Percentiles rank a stretch among this genome's conserved stretches.
Conservation (phyloP, 2,888 invertebrate genomes). For the Abrostola tripartita region DNA sequence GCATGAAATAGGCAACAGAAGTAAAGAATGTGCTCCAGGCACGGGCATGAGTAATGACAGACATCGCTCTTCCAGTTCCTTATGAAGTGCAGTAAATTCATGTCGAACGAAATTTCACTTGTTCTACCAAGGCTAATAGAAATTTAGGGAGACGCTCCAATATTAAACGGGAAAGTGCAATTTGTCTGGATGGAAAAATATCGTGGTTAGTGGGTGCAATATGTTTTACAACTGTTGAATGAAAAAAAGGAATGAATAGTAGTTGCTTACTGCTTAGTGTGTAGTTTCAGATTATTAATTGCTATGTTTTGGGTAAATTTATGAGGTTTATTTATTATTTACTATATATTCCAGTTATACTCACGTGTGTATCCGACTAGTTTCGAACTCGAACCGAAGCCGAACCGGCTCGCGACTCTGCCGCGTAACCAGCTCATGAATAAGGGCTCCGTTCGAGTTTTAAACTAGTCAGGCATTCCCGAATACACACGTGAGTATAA, state of each 20-base stretch:
- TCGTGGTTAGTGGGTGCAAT: slow-evolving; percentile 6
- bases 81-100: slow-evolving; percentile 82
- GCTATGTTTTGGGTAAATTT: background rate
- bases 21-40: slow-evolving; percentile 75
- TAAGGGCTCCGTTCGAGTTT: too few species aligned
- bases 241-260: slow-evolving; percentile 5
- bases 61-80: slow-evolving; percentile 77
- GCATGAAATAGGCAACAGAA: slow-evolving; percentile 53
- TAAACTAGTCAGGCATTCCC: too few species aligned
- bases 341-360: too few species aligned
- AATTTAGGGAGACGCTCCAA: slow-evolving; percentile 59
- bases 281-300: background rate
- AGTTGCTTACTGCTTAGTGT: background rate
- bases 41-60: slow-evolving; percentile 78
- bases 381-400: too few species aligned
- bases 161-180: slow-evolving; percentile 43
- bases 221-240: slow-evolving; percentile 6
- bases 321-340: too few species aligned
- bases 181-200: slow-evolving; percentile 39
- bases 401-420: too few species aligned
- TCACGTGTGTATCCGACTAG: too few species aligned
- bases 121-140: slow-evolving; percentile 67
- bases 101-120: slow-evolving; percentile 82
- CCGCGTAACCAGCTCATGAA: too few species aligned
- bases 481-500: too few species aligned